Conservation (phyloP, 2,797 vertebrate genomes). For the Esox masquinongy region DNA sequence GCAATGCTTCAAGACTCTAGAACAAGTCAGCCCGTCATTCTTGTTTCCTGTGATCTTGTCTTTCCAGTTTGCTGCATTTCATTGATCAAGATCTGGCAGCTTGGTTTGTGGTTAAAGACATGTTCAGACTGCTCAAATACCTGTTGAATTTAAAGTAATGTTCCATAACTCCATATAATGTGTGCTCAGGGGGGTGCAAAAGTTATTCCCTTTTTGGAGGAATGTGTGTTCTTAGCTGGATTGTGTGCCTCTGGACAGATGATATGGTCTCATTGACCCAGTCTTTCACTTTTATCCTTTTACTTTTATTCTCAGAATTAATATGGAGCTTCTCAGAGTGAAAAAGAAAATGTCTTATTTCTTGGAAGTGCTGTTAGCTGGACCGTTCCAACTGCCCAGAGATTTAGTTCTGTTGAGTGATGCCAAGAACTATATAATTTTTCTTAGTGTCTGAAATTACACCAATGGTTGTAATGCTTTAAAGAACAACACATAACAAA, state of each 20-base stretch:
- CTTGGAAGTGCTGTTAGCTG: not conserved
- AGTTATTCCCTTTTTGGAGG: not conserved
- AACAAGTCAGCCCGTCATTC: not conserved
- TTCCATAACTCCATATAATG: not conserved
- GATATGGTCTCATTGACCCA: not conserved
- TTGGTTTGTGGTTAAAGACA: not conserved
- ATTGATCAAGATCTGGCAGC: not conserved
- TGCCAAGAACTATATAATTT: not conserved
- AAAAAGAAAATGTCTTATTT: not conserved
- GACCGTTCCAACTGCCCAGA: not conserved
- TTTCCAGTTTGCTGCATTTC: not conserved
- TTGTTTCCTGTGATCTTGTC: no score
- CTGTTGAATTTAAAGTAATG: not conserved
- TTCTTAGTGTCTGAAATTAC: not conserved
- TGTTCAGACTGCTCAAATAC: not conserved
- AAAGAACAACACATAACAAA: not conserved
- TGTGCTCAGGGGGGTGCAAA: not conserved
- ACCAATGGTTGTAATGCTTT: not conserved
- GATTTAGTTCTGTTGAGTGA: not conserved
- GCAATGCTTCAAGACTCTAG: not conserved
- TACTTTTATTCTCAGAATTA: not conserved
- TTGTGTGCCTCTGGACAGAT: not conserved
- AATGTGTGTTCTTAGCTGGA: not conserved
- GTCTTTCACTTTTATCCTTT: not conserved
- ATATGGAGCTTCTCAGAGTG: not conserved